These are phyloP conservation scores for Clarias platycephalus DNA, from an alignment of 2,797 vertebrate species.

Conservation along the genomic window DNA sequence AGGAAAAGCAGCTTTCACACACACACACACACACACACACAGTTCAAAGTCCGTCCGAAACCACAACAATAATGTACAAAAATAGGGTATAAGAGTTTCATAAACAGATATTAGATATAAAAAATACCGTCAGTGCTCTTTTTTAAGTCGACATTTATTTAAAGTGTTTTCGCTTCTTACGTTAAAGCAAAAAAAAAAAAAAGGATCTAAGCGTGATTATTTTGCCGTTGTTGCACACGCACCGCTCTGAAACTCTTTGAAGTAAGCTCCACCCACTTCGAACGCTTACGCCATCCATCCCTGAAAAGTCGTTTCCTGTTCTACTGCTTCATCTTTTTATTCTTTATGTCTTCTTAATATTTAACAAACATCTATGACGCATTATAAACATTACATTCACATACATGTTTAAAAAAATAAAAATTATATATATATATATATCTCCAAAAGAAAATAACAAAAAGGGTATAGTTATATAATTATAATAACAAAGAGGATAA, in stretches of 20 bases:
- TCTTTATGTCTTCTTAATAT: too few relatives aligned
- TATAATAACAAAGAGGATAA: too few relatives aligned
- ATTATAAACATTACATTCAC: too few relatives aligned
- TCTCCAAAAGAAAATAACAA: too few relatives aligned
- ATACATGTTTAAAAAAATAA: too few relatives aligned
- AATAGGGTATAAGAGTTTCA: not conserved
- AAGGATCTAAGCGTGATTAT: not conserved
- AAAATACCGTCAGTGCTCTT: not conserved
- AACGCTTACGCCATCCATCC: not conserved
- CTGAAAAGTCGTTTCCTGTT: not conserved
- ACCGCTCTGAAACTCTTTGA: not conserved
- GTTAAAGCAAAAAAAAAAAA: not conserved
- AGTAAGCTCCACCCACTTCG: not conserved
- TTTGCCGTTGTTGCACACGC: not conserved
- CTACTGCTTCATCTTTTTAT: not conserved
- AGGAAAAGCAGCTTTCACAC: not conserved
- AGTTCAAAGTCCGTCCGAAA: slow-evolving; percentile 2
- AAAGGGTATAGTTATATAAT: too few relatives aligned
- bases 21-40: not conserved
- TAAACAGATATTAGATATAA: too few relatives aligned
- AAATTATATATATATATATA: too few relatives aligned
- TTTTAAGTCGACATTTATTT: too few relatives aligned
- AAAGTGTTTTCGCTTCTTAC: not conserved
- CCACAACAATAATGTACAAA: not conserved
- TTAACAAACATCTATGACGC: too few relatives aligned